Base-by-base conservation (phyloP, 2,797 vertebrate genomes). In the Peromyscus aztecus region DNA sequence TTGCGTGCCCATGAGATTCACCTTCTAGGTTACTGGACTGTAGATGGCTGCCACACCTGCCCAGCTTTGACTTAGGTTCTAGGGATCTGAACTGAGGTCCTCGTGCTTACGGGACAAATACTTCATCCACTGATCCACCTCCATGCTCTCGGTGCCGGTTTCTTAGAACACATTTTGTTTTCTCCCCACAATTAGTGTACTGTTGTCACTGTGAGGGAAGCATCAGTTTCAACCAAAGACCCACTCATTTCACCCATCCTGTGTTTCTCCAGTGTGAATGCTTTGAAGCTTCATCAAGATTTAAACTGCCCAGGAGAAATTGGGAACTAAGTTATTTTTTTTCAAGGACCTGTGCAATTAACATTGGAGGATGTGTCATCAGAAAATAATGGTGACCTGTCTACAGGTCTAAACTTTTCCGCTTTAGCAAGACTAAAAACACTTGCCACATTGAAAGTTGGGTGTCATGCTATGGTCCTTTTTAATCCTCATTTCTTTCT, bases 291-390 rank as follows among this genome's bases (percentile, higher is more conserved):
- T 2, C 17, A 46, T 76, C 23, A 65, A 88, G 23, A 46, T 89
- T 3, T 52, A 6, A 55, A 61, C 52, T 40, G 55, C 12, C 86
- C 29, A 37, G 29, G 34, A 93, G 52, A 4, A 78, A 90, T 31
- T 93, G 24, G n/a, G 77, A 94, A 37, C 27, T 29, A 57, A 88
- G 83, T 95, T 96, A 3, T 73, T 90, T 94, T 75, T 52, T 14
- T 52, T 63, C 21, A 69, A 78, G 46, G 9, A 82, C 7, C 3
- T 89, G 10, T 65, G 23, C 40, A 59, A 92, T 91, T 82, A 92
- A 89, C 34, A 12, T 85, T 67, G 67, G 67, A 52, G 90, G 46
- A 94, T 7, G n/a, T 8, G 77, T 81, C 21, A n/a, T 37, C 43
- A 89, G 61, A 85, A 27, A 90, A 63, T 63, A n/a, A 82, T 67